Percentiles rank a stretch among this genome's conserved stretches.
phyloP scores from a whole-genome alignment of 2,888 invertebrate genomes.

The Heliconius ismenius region DNA sequence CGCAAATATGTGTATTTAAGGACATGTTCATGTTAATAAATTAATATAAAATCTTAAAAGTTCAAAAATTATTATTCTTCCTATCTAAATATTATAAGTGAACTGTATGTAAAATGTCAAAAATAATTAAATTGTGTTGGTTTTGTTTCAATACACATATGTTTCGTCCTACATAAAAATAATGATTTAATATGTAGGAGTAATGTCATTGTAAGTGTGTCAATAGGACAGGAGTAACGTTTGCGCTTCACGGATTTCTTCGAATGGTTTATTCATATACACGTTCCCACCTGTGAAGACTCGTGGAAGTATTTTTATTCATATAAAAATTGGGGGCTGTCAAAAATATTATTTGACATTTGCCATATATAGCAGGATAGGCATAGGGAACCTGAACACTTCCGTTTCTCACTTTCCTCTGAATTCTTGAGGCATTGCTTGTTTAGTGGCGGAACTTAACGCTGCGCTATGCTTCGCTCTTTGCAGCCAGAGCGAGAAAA shows the following conservation, averaged over 20 bases:
- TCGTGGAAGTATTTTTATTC: constrained; percentile 39
- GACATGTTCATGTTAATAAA: too few species aligned
- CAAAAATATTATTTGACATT: neutral
- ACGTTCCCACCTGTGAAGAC: constrained; percentile 30
- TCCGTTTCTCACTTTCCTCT: too few species aligned
- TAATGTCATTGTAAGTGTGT: constrained; percentile 36
- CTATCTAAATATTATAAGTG: neutral
- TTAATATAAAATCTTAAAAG: too few species aligned
- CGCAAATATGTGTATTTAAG: neutral
- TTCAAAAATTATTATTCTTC: too few species aligned
- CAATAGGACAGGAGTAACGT: constrained; percentile 38
- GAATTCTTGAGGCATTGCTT: too few species aligned
- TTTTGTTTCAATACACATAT: constrained; percentile 1
- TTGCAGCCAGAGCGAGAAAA: too few species aligned
- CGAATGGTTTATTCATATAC: constrained; percentile 44
- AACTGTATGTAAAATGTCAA: neutral
- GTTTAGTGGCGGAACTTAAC: too few species aligned
- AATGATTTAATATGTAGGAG: constrained; percentile 24
- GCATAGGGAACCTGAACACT: too few species aligned
- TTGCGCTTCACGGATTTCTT: constrained; percentile 31
- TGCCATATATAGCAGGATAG: neutral
- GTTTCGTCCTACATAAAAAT: constrained; percentile 1
- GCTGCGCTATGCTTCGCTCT: too few species aligned
- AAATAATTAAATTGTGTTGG: neutral
- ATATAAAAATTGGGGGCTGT: constrained; percentile 11